Conservation (phyloP, 2,888 invertebrate genomes). For the Tipula helvola region DNA sequence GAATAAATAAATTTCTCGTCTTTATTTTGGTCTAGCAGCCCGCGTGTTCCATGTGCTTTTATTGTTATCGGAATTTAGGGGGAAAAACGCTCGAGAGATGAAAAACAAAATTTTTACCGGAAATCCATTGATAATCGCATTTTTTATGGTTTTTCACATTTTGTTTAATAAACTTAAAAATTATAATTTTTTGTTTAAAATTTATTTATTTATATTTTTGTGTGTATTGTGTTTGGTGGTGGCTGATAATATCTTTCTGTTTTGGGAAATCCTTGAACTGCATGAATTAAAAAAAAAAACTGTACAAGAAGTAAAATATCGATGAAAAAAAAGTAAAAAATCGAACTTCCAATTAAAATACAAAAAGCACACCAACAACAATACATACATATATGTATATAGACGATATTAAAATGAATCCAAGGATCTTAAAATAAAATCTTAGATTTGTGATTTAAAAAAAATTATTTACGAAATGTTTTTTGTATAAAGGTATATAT, state of each 20-base stretch:
- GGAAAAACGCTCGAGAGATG: neutral
- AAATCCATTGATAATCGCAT: neutral
- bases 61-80: too few species aligned
- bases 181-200: neutral
- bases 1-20: too few species aligned
- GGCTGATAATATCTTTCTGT: neutral
- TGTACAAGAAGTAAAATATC: neutral
- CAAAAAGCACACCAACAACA: neutral
- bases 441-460: neutral
- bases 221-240: neutral
- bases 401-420: neutral
- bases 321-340: neutral
- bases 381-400: neutral
- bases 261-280: neutral
- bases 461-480: neutral
- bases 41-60: too few species aligned
- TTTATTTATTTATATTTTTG: neutral
- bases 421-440: neutral
- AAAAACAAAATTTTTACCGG: neutral
- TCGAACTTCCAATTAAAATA: slow-evolving; percentile 4
- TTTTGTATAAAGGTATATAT: neutral
- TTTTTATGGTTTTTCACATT: neutral
- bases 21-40: too few species aligned
- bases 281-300: neutral
- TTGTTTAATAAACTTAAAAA: neutral